Conservation (phyloP, 2,888 invertebrate genomes). For the Pilophorus perplexus region DNA sequence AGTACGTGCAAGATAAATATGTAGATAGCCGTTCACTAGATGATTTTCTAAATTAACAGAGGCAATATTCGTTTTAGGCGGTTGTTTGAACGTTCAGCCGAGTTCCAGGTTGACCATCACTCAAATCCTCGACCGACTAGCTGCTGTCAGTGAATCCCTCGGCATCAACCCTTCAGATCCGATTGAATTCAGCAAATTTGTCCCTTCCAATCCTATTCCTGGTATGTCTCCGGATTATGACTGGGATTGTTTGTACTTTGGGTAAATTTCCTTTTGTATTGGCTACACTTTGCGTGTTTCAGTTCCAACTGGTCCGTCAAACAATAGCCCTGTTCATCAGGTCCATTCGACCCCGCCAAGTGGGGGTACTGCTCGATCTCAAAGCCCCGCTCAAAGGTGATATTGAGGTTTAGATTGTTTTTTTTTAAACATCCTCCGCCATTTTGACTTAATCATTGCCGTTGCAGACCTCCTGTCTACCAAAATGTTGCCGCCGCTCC, state of each 20-base stretch:
- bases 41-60: neutral
- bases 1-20: constrained; percentile 55
- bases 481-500: constrained; percentile 50
- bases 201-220: constrained; percentile 31
- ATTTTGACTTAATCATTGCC: no score
- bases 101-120: constrained; percentile 74
- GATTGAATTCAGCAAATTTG: constrained; percentile 59
- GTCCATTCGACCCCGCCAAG: constrained; percentile 12
- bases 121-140: constrained; percentile 78
- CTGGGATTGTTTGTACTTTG: neutral
- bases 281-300: neutral
- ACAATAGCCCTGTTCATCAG: constrained; percentile 18
- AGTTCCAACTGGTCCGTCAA: constrained; percentile 14
- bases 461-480: constrained; percentile 2
- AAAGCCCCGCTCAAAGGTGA: constrained; percentile 31
- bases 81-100: constrained; percentile 80
- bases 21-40: neutral
- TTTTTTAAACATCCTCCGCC: neutral
- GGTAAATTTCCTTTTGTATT: neutral
- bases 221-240: no score
- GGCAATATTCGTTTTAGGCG: no score
- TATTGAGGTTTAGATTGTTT: neutral
- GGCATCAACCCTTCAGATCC: constrained; percentile 79
- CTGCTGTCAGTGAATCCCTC: constrained; percentile 83
- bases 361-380: constrained; percentile 9